These are phyloP conservation scores for Rhabdomys pumilio DNA, from an alignment of 2,797 vertebrate species.

Conservation along the genomic window DNA sequence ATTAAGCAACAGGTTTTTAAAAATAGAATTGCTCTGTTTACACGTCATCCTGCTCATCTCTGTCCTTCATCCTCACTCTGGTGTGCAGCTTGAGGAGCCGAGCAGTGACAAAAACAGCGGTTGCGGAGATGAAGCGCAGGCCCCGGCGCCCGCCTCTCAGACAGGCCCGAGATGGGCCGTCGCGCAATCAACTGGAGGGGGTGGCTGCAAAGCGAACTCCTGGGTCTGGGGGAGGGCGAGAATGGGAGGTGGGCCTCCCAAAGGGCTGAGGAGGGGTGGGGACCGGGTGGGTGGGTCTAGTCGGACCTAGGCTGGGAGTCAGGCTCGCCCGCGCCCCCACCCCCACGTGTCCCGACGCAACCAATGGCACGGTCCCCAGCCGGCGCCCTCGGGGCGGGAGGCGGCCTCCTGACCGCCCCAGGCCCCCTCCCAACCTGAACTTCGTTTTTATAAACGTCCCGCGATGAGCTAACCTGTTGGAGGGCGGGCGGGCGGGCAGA, in stretches of 20 bases:
- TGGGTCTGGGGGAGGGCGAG: slow-evolving; percentile 62
- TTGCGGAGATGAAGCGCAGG: slow-evolving; percentile 67
- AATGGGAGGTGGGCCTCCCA: slow-evolving; percentile 71
- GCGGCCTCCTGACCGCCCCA: slow-evolving; percentile 84
- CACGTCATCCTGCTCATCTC: slow-evolving; percentile 29
- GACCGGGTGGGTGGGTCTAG: slow-evolving; percentile 84
- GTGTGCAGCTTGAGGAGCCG: neutral
- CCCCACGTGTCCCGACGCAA: slow-evolving; percentile 87
- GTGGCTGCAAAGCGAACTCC: slow-evolving; percentile 68
- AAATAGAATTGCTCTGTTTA: neutral
- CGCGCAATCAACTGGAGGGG: slow-evolving; percentile 73
- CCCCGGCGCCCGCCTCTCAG: slow-evolving; percentile 71
- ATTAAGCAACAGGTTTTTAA: slow-evolving; percentile 19
- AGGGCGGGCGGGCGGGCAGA: slow-evolving; percentile 87
- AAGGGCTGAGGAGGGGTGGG: slow-evolving; percentile 55
- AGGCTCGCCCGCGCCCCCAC: slow-evolving; percentile 79
- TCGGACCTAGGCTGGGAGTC: slow-evolving; percentile 70
- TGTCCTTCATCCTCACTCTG: slow-evolving; percentile 59
- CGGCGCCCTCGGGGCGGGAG: slow-evolving; percentile 87
- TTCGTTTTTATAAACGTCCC: slow-evolving; percentile 92
- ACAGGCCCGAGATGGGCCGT: slow-evolving; percentile 76
- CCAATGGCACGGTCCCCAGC: slow-evolving; percentile 86
- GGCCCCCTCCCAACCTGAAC: slow-evolving; percentile 90
- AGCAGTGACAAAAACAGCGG: slow-evolving; percentile 70
- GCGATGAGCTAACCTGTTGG: slow-evolving; percentile 91